These are phyloP conservation scores for Thalassoma bifasciatum DNA, from an alignment of 2,113 vertebrate species.

Conservation along the genomic window DNA sequence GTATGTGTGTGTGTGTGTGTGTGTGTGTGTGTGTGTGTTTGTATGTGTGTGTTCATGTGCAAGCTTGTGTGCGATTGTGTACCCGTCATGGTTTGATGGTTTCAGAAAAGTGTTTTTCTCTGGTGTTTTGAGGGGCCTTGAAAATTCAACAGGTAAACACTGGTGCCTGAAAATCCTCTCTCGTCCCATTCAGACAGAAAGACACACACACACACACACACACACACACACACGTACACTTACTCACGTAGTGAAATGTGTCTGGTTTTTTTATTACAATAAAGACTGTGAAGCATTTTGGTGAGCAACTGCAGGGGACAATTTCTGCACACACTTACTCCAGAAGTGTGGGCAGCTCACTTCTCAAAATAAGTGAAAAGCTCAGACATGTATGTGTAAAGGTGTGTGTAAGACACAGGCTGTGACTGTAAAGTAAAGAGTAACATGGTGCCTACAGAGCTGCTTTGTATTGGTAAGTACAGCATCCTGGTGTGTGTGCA, in stretches of 20 bases:
- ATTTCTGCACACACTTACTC: not conserved
- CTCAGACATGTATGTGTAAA: not conserved
- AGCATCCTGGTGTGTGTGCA: no score
- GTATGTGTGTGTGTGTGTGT: not conserved
- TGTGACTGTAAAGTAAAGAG: no score
- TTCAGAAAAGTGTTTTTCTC: not conserved
- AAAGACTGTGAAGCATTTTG: slow-evolving; percentile 36
- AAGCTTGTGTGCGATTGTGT: not conserved
- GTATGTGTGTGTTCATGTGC: no score
- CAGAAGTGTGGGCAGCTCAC: slow-evolving; percentile 56
- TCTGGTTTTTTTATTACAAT: slow-evolving; percentile 44
- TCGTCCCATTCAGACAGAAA: not conserved
- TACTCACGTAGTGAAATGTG: slow-evolving; percentile 11
- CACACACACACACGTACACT: slow-evolving; percentile 12
- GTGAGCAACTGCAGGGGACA: slow-evolving; percentile 51
- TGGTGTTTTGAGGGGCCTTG: not conserved
- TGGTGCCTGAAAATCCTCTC: not conserved
- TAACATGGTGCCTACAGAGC: no score
- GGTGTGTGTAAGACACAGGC: not conserved
- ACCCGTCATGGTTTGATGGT: no score
- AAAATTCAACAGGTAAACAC: slow-evolving; percentile 50
- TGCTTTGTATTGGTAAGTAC: not conserved
- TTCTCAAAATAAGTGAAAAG: slow-evolving; percentile 30
- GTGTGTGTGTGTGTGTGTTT: not conserved
- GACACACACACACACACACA: slow-evolving; percentile 1